A percentile compares a stretch with the other conserved stretches of the same genome.
These are phyloP conservation scores for Poecilobothrus nobilitatus DNA, from an alignment of 2,888 invertebrate species.

Conservation along the genomic window DNA sequence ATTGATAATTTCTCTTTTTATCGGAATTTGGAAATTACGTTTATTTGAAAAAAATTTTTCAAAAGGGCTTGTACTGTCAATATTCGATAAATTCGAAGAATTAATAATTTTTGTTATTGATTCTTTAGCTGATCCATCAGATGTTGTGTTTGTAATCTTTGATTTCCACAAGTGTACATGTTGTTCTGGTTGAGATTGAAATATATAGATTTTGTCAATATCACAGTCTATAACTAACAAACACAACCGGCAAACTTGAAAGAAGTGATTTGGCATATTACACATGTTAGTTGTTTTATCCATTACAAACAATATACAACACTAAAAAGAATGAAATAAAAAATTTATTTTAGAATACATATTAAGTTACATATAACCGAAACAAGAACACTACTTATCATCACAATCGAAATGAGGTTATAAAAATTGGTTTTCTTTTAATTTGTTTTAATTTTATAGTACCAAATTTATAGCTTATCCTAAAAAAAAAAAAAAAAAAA, in stretches of 20 bases:
- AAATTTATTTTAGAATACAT: not conserved
- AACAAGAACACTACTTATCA: too few species aligned
- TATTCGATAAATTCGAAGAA: slow-evolving; percentile 3
- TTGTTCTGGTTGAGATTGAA: slow-evolving; percentile 5
- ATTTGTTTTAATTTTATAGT: too few species aligned
- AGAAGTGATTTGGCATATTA: slow-evolving; percentile 86
- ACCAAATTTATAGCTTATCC: too few species aligned
- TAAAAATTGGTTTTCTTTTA: too few species aligned
- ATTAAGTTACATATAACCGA: too few species aligned
- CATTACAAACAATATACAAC: not conserved
- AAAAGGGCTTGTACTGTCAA: not conserved
- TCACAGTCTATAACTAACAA: slow-evolving; percentile 70
- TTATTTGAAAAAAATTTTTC: not conserved
- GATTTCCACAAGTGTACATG: not conserved
- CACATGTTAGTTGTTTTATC: slow-evolving; percentile 52
- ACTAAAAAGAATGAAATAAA: not conserved
- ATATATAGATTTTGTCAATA: slow-evolving; percentile 51
- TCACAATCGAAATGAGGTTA: too few species aligned
- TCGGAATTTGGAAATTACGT: not conserved
- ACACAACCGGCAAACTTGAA: slow-evolving; percentile 89
- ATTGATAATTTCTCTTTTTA: not conserved
- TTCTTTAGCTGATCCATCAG: not conserved
- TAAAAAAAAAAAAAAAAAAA: too few species aligned
- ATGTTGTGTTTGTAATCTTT: not conserved
- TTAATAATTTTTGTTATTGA: not conserved